A percentile compares a stretch with the other conserved stretches of the same genome.
These are phyloP conservation scores for Belgica antarctica DNA, from an alignment of 2,888 invertebrate genomes.

Conservation along the genomic window DNA sequence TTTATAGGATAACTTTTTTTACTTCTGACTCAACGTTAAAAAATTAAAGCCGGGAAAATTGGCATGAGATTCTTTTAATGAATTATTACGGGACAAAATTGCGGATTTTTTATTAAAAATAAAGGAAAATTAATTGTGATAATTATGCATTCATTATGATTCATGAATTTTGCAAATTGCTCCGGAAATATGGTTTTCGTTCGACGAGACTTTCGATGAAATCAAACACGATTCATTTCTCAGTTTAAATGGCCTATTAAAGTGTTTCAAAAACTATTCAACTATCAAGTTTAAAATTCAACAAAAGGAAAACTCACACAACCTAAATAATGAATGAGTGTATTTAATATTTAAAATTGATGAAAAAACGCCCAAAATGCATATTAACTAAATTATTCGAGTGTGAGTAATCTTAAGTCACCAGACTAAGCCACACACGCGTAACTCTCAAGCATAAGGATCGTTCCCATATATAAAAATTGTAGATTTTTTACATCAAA, in stretches of 20 bases:
- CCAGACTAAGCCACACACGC: neutral
- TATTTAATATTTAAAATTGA: conserved; percentile 22
- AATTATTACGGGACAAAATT: neutral
- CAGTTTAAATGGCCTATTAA: conserved; percentile 19
- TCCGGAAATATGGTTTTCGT: neutral
- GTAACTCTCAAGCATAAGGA: neutral
- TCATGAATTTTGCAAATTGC: neutral
- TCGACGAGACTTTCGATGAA: neutral
- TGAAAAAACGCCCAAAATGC: neutral
- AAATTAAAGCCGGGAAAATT: neutral
- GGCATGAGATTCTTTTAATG: neutral
- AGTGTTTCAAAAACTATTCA: conserved; percentile 2
- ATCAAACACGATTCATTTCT: too few species aligned
- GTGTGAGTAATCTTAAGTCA: conserved; percentile 5
- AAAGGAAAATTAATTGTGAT: conserved; percentile 15
- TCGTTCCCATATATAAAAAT: neutral
- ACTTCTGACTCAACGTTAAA: neutral
- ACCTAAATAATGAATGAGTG: neutral
- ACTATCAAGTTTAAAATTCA: neutral
- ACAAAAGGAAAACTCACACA: neutral
- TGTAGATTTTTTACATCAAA: conserved; percentile 11
- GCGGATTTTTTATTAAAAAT: neutral
- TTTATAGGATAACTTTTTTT: too few species aligned
- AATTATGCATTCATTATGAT: conserved; percentile 16
- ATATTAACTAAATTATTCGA: too few species aligned